phyloP scores from a whole-genome alignment of 2,797 vertebrate species.

The Chelidonichthys spinosus region DNA sequence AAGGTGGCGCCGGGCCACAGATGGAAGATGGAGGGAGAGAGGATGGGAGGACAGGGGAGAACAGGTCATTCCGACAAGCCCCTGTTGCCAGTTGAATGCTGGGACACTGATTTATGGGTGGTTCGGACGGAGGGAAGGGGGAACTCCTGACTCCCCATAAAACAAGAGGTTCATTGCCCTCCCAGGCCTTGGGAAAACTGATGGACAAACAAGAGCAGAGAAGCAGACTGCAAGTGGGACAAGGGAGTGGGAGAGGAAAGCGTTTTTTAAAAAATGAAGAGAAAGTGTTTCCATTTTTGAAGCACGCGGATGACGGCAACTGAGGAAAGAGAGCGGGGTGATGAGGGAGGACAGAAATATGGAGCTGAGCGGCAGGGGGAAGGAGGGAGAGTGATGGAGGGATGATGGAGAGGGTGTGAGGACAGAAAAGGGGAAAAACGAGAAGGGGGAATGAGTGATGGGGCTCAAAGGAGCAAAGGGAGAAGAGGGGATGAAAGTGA shows the following conservation, averaged over 20 bases:
- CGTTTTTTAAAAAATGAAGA: constrained; percentile 43
- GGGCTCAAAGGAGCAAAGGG: constrained; percentile 67
- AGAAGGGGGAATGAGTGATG: constrained; percentile 75
- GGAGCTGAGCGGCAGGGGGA: constrained; percentile 64
- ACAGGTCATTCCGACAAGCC: constrained; percentile 65
- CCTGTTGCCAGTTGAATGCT: constrained; percentile 61
- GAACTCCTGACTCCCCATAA: constrained; percentile 68
- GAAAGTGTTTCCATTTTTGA: constrained; percentile 64
- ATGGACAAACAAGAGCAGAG: constrained; percentile 56
- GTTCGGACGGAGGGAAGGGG: constrained; percentile 54
- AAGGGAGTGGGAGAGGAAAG: constrained; percentile 35
- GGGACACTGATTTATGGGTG: constrained; percentile 74
- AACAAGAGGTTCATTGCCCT: constrained; percentile 66
- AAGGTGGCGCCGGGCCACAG: constrained; percentile 59
- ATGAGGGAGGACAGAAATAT: constrained; percentile 76
- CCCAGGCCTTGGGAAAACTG: constrained; percentile 40
- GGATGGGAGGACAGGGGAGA: constrained; percentile 55
- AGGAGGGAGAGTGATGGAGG: constrained; percentile 49
- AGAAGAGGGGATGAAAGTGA: constrained; percentile 71
- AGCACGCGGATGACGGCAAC: constrained; percentile 39
- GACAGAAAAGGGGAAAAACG: constrained; percentile 67
- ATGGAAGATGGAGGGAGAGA: constrained; percentile 39
- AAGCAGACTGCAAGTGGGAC: constrained; percentile 27
- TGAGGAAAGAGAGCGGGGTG: constrained; percentile 61
- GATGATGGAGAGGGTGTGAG: constrained; percentile 76